Conservation (phyloP, 2,113 vertebrate genomes). For the Rynchops niger region DNA sequence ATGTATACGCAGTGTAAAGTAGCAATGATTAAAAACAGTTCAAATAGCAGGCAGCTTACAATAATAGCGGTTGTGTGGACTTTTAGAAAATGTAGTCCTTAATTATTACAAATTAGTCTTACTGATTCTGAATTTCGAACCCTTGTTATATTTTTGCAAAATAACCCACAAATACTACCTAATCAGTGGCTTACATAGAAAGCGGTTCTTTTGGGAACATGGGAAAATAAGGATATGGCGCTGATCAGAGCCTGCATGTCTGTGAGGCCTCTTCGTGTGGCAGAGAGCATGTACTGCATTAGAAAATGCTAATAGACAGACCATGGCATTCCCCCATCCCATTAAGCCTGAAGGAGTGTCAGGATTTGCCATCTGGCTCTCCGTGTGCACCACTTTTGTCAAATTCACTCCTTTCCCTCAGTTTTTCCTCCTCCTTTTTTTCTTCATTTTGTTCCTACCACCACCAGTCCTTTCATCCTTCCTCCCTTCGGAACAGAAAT, state of each 20-base stretch:
- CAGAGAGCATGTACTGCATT: neutral
- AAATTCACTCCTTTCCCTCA: neutral
- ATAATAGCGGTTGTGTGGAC: neutral
- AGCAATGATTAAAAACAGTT: neutral
- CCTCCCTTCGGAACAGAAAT: neutral
- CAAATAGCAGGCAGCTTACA: neutral
- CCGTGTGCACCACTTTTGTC: neutral
- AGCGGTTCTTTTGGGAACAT: accelerated
- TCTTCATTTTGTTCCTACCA: neutral
- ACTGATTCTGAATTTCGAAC: neutral
- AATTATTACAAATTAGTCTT: neutral
- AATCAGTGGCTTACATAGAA: neutral
- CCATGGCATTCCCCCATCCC: neutral
- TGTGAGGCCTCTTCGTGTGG: neutral
- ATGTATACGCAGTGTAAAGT: neutral
- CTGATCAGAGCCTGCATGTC: neutral
- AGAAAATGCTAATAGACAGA: neutral
- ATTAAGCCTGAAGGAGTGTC: neutral
- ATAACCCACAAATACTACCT: neutral
- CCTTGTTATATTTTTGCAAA: neutral
- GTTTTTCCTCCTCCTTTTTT: neutral
- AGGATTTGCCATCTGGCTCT: conserved; percentile 18
- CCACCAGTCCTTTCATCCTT: neutral
- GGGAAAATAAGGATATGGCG: neutral
- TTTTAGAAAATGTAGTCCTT: neutral